Evolutionary conservation across 2,888 invertebrate genomes (phyloP).

Genomic region (Synergus laeviventris): DNA sequence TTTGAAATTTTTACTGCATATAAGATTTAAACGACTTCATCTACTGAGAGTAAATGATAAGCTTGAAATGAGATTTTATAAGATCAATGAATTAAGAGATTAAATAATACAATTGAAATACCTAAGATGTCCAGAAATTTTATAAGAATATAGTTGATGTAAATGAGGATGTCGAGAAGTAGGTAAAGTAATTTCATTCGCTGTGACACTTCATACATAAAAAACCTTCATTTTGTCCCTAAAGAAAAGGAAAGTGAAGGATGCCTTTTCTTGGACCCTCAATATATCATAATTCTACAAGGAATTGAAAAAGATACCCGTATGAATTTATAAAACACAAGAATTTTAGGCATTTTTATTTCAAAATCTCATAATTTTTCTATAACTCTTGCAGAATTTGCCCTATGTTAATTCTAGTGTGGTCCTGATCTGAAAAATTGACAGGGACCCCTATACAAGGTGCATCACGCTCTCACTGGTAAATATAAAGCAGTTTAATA

Average conservation of each 20-base stretch:
- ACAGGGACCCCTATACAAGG: too few relatives aligned
- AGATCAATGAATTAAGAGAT: background rate
- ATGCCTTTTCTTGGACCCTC: conserved; percentile 39
- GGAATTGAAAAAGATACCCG: background rate
- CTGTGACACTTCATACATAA: conserved; percentile 41
- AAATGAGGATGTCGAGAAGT: conserved; percentile 6
- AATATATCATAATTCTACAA: too few relatives aligned
- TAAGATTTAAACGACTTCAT: background rate
- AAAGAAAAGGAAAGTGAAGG: conserved; percentile 9
- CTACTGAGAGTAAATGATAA: background rate
- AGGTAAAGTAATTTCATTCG: background rate
- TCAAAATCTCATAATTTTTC: too few relatives aligned
- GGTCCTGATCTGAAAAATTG: too few relatives aligned
- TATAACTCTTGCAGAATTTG: too few relatives aligned
- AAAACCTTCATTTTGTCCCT: conserved; percentile 8
- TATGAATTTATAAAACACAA: background rate
- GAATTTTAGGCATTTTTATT: too few relatives aligned
- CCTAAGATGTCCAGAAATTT: background rate
- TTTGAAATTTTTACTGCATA: conserved; percentile 4
- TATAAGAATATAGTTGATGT: conserved; percentile 14
- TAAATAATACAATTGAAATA: background rate
- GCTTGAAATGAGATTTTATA: background rate
- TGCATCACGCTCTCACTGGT: too few relatives aligned
- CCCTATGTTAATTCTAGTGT: too few relatives aligned
- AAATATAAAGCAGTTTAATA: too few relatives aligned